Conservation (phyloP, 2,797 vertebrate species). For the Tenualosa thibaudeaui region DNA sequence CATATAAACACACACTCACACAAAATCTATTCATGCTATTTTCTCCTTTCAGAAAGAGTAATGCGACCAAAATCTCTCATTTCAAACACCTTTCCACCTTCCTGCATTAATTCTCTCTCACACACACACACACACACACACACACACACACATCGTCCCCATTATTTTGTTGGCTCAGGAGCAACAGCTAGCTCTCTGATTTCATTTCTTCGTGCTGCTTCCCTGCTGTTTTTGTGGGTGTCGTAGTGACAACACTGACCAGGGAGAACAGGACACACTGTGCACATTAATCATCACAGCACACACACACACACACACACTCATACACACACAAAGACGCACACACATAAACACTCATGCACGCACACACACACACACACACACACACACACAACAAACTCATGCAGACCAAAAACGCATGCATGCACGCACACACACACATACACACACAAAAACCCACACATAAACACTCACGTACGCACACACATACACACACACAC, state of each 20-base stretch:
- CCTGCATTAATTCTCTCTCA: not conserved
- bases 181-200: not conserved
- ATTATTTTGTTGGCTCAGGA: not conserved
- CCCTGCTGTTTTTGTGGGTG: not conserved
- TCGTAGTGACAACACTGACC: not conserved
- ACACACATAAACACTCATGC: not conserved
- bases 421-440: not conserved
- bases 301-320: not conserved
- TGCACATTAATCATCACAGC: not conserved
- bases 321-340: not conserved
- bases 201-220: not conserved
- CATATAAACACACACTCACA: conserved; percentile 37
- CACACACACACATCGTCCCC: not conserved
- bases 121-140: not conserved
- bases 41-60: conserved; percentile 63
- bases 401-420: not conserved
- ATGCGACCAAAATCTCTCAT: conserved; percentile 6
- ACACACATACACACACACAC: not conserved
- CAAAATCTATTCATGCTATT: conserved; percentile 53
- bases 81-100: conserved; percentile 16
- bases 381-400: conserved; percentile 24
- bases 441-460: not conserved
- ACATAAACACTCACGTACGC: not conserved
- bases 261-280: not conserved
- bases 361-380: conserved; percentile 9